Evolutionary conservation across 1,140 invertebrate genomes (phyloP), one percentile per base, ranked within the genome.

Genomic region (Hyposmocoma kahamanoa): DNA sequence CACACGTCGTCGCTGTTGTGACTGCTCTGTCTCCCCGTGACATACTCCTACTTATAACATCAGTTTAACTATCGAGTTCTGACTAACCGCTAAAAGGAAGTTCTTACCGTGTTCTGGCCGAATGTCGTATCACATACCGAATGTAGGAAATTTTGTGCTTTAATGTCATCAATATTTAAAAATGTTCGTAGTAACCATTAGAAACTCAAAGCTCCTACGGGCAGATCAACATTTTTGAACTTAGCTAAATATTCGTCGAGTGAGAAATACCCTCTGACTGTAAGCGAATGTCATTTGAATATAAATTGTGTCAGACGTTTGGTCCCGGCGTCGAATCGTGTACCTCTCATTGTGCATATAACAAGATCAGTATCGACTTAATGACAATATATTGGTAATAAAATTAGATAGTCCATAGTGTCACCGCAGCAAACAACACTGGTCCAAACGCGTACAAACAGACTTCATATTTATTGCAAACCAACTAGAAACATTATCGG

Each of bases 311-410:
- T 63, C 67, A 65, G 64, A 47, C 59, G 53, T 68, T 36, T 17
- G 53, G 67, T 49, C 50, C 56, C 53, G 64, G 62, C 61, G 62
- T 67, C 62, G 71, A 58, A 60, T 62, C 65, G 59, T 73, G 75
- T 72, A 74, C 68, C 67, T 77, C 69, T 78, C 70, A 80, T 83
- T 83, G 82, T 82, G 76, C 76, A 74, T 83, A 82, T 82, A 83
- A 85, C 82, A 85, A 83, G 82, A 83, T 83, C 82, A 83, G 79
- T 83, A 85, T 85, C 82, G 72, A 76, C 74, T 80, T 85, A 85
- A 85, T 85, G 82, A 85, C 79, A 85, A 85, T 85, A 85, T 85
- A 85, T 85, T 85, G 79, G 77, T 82, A 80, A 81, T 85, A 85
- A 85, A 85, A 83, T 83, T 83, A 85, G 82, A 85, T 83, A 80